Conservation (phyloP, 2,113 vertebrate species). For the Ciconia stormi region DNA sequence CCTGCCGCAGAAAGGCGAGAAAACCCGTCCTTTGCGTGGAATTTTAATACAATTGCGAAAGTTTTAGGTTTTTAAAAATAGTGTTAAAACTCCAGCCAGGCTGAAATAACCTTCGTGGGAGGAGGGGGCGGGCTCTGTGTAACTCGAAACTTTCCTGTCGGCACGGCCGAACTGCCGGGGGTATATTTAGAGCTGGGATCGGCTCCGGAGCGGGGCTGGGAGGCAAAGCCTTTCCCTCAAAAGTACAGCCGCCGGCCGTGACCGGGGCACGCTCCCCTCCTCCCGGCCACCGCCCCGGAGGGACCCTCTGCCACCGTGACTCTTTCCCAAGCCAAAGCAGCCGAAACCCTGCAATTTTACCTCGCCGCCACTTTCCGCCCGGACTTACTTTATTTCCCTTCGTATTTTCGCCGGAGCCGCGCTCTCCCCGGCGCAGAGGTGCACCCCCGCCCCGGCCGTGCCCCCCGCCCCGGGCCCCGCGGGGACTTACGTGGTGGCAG, state of each 20-base stretch:
- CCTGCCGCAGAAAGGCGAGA: neutral
- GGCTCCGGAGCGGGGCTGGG: neutral
- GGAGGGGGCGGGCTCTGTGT: neutral
- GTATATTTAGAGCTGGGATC: neutral
- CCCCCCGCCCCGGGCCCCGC: neutral
- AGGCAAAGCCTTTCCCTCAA: neutral
- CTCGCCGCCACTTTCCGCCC: neutral
- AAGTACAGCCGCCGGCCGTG: neutral
- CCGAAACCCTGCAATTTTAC: neutral
- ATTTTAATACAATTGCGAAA: neutral
- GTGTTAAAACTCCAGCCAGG: neutral
- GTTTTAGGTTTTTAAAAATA: neutral
- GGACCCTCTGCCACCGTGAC: neutral
- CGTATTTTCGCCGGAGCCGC: neutral
- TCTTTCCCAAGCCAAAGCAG: neutral
- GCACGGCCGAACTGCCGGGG: neutral
- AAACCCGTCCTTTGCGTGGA: neutral
- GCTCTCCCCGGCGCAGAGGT: neutral
- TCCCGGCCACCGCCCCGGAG: neutral
- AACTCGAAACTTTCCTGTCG: slow-evolving; percentile 67
- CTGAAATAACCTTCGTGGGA: slow-evolving; percentile 43
- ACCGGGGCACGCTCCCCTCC: neutral
- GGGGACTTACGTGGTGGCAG: slow-evolving; percentile 87
- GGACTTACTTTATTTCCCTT: neutral
- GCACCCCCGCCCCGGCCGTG: neutral